Evolutionary conservation across 2,113 vertebrate species (phyloP).

Genomic region (Leptocoma aspasia): DNA sequence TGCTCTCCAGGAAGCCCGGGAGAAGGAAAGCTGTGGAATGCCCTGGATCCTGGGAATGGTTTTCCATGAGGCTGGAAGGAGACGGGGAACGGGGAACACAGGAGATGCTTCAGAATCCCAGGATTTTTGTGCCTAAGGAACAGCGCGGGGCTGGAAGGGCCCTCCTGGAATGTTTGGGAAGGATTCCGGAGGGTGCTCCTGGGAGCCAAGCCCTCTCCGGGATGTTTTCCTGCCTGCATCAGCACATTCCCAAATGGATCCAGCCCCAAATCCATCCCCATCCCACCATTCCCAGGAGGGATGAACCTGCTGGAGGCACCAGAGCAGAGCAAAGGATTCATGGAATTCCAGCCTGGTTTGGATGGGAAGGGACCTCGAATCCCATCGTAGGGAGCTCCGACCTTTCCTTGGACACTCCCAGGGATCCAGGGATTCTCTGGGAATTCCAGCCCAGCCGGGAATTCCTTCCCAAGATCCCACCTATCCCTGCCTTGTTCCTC

Average conservation of each 20-base stretch:
- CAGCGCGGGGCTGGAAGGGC: fast-evolving
- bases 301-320: too few species aligned
- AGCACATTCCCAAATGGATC: fast-evolving
- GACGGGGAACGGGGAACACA: fast-evolving
- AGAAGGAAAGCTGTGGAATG: not conserved
- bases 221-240: not conserved
- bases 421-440: not conserved
- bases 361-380: fast-evolving
- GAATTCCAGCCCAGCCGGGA: not conserved
- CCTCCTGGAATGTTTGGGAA: not conserved
- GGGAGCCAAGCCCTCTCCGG: not conserved
- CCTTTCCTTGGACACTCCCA: not conserved
- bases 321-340: not conserved
- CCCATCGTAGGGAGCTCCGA: not conserved
- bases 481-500: not conserved
- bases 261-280: fast-evolving
- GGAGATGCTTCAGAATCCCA: not conserved
- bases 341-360: not conserved
- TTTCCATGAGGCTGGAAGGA: fast-evolving
- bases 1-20: fast-evolving
- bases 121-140: not conserved
- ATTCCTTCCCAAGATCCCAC: not conserved
- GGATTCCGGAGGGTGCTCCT: not conserved
- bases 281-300: fast-evolving
- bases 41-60: fast-evolving